phyloP scores from a whole-genome alignment of 37 sponge, comb jelly and placozoan species.

The Axinella damicornis region DNA sequence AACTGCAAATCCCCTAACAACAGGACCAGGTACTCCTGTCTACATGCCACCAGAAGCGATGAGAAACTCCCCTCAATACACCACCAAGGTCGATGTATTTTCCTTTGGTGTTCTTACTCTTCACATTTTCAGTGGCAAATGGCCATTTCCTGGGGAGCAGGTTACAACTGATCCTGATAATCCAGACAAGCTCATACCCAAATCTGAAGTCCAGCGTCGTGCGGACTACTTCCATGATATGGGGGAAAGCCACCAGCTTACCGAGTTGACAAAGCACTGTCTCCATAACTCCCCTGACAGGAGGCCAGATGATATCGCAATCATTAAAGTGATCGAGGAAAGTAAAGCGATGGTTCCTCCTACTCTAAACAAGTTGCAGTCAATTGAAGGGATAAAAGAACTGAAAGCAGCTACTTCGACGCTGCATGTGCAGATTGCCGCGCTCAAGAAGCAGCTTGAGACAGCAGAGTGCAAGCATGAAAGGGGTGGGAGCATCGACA shows the following conservation, averaged over 20 bases:
- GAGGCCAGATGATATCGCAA: background rate
- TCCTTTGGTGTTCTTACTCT: slow-evolving; percentile 39
- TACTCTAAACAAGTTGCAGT: no score
- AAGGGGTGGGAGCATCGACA: no score
- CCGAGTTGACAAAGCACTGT: background rate
- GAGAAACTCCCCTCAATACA: background rate
- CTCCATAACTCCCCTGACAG: background rate
- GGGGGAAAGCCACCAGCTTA: background rate
- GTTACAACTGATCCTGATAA: background rate
- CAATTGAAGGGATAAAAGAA: no score
- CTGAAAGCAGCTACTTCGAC: no score
- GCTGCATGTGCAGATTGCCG: no score
- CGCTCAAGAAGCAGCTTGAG: no score
- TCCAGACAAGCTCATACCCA: background rate
- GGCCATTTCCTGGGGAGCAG: slow-evolving; percentile 12
- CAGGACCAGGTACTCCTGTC: slow-evolving; percentile 14
- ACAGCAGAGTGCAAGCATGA: no score
- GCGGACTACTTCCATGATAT: background rate
- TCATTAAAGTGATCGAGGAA: no score
- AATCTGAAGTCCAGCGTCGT: slow-evolving; percentile 4
- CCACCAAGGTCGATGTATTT: slow-evolving; percentile 13
- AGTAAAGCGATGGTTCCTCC: no score
- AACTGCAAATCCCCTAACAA: background rate
- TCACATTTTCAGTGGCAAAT: slow-evolving; percentile 19
- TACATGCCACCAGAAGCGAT: slow-evolving; percentile 58